A percentile compares a stretch with the other conserved stretches of the same genome.
Evolutionary conservation across 2,797 vertebrate genomes (phyloP).

Genomic region (Oreochromis mossambicus): DNA sequence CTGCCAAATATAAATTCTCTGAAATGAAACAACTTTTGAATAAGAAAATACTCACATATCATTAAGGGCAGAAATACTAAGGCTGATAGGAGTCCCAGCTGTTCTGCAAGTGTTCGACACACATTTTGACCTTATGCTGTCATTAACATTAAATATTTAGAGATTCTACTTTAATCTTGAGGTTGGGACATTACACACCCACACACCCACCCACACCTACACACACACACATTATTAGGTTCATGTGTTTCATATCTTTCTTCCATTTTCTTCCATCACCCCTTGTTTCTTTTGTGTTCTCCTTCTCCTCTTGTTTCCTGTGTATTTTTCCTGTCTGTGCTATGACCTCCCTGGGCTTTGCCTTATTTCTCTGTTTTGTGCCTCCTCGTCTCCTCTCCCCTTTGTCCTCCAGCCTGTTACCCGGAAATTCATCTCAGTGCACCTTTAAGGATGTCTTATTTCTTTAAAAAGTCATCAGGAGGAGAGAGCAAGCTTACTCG

Average conservation of each 20-base stretch:
- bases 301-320: neutral
- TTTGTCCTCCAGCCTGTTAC: neutral
- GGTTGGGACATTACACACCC: neutral
- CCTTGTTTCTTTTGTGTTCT: neutral
- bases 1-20: neutral
- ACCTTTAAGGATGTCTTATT: neutral
- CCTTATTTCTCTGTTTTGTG: neutral
- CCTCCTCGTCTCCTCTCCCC: neutral
- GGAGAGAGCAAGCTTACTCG: neutral
- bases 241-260: neutral
- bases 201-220: accelerated
- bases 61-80: neutral
- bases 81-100: neutral
- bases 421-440: neutral
- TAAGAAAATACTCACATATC: accelerated
- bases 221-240: neutral
- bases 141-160: neutral
- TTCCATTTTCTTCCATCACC: neutral
- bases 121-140: neutral
- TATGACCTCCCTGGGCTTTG: neutral
- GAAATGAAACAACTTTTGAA: neutral
- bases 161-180: neutral
- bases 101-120: neutral
- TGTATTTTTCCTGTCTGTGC: neutral
- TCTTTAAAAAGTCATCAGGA: neutral